These are phyloP conservation scores for Tetanocera ferruginea DNA, from an alignment of 2,888 invertebrate species.

Conservation along the genomic window DNA sequence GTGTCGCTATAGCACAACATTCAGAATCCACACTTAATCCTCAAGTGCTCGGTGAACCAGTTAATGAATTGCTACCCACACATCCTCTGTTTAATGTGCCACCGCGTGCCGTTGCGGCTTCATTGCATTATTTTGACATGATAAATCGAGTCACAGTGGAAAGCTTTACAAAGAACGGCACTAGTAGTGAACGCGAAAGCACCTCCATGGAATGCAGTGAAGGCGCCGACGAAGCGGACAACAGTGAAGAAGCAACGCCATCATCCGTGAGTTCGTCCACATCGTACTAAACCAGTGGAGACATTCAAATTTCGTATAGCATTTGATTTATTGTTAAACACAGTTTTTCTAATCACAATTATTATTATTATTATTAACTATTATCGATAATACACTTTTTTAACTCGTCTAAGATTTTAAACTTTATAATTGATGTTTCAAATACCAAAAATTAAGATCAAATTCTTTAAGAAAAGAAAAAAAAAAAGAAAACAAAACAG, in stretches of 20 bases:
- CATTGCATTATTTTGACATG: slow-evolving; percentile 69
- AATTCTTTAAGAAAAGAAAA: background rate
- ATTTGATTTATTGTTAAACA: background rate
- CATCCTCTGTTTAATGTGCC: slow-evolving; percentile 89
- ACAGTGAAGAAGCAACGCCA: slow-evolving; percentile 32
- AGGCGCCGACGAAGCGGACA: slow-evolving; percentile 25
- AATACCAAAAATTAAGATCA: background rate
- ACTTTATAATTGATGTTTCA: background rate
- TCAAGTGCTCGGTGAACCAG: slow-evolving; percentile 75
- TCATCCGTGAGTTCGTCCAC: slow-evolving; percentile 43
- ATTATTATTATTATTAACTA: background rate
- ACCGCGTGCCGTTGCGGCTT: slow-evolving; percentile 74
- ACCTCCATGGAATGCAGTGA: slow-evolving; percentile 18
- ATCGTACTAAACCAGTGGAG: slow-evolving; percentile 21
- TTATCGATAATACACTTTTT: background rate
- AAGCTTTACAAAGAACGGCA: background rate
- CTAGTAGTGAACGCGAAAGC: slow-evolving; percentile 33
- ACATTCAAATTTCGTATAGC: background rate
- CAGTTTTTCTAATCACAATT: background rate
- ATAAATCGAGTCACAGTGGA: background rate
- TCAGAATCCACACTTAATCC: slow-evolving; percentile 70
- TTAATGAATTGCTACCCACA: slow-evolving; percentile 80
- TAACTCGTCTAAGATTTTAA: background rate
- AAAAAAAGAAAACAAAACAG: background rate
- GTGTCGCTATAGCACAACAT: slow-evolving; percentile 93